Evolutionary conservation across 1,140 invertebrate species (phyloP).

Genomic region (Brachionus rotundiformis): DNA sequence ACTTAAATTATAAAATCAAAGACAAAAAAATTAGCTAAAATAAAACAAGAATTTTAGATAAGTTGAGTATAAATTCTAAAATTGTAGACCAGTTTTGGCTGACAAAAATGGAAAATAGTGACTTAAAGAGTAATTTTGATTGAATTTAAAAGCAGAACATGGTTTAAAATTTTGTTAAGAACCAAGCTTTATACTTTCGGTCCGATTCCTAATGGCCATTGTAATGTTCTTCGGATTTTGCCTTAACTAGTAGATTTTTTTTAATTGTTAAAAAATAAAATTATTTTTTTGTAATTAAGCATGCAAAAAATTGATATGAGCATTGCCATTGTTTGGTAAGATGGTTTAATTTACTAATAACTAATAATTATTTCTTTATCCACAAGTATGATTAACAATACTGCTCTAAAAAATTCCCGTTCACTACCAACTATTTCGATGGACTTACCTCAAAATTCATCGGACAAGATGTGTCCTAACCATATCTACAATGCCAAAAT

Average conservation of each 20-base stretch:
- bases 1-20: too few species aligned
- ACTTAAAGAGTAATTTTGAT: neutral
- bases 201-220: slow-evolving; percentile 10
- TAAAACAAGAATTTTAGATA: neutral
- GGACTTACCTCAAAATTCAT: neutral
- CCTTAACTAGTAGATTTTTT: slow-evolving; percentile 12
- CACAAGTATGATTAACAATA: slow-evolving; percentile 36
- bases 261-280: neutral
- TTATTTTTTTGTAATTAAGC: neutral
- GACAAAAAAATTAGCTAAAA: too few species aligned
- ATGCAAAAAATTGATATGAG: slow-evolving; percentile 50
- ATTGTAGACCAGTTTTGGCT: neutral
- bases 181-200: slow-evolving; percentile 8
- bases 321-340: slow-evolving; percentile 35
- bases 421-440: neutral
- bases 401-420: neutral
- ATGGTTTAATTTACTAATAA: neutral
- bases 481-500: neutral
- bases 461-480: neutral
- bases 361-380: neutral
- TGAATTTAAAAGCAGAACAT: too few species aligned
- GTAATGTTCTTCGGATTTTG: slow-evolving; percentile 29
- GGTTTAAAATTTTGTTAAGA: neutral
- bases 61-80: neutral
- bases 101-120: neutral